A percentile compares a stretch with the other conserved stretches of the same genome.
phyloP scores from a whole-genome alignment of 2,797 vertebrate species.

The Anolis apletophallus region DNA sequence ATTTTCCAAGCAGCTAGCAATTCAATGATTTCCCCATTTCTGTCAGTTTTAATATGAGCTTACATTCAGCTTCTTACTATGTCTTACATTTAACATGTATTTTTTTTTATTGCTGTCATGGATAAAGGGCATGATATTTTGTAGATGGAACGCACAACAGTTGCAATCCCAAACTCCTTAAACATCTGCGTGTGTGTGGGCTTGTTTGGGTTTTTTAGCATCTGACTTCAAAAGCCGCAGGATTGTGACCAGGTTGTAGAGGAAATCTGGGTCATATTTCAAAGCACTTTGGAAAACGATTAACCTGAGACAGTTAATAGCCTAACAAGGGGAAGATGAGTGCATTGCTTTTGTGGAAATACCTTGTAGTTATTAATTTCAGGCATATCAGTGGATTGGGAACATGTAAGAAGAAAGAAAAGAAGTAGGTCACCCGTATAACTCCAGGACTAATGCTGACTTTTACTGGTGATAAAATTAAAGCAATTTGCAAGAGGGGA shows the following conservation, averaged over 20 bases:
- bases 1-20: conserved; percentile 47
- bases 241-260: conserved; percentile 8
- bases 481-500: neutral
- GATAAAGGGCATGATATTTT: conserved; percentile 54
- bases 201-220: neutral
- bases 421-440: neutral
- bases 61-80: conserved; percentile 59
- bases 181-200: neutral
- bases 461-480: conserved; percentile 9
- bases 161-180: neutral
- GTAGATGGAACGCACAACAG: conserved; percentile 24
- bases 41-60: conserved; percentile 46
- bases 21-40: conserved; percentile 30
- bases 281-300: conserved; percentile 50
- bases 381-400: conserved; percentile 37
- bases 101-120: conserved; percentile 48
- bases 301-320: conserved; percentile 28
- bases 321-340: conserved; percentile 19
- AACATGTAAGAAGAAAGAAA: conserved; percentile 28
- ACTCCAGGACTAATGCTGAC: neutral
- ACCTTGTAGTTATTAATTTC: conserved; percentile 39
- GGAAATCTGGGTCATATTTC: conserved; percentile 44
- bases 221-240: neutral
- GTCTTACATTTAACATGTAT: conserved; percentile 46
- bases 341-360: conserved; percentile 12